Percentiles rank a stretch among this genome's conserved stretches.
These are phyloP conservation scores for Drosophila parthenogenetica DNA, from an alignment of 2,888 invertebrate species.

Conservation along the genomic window DNA sequence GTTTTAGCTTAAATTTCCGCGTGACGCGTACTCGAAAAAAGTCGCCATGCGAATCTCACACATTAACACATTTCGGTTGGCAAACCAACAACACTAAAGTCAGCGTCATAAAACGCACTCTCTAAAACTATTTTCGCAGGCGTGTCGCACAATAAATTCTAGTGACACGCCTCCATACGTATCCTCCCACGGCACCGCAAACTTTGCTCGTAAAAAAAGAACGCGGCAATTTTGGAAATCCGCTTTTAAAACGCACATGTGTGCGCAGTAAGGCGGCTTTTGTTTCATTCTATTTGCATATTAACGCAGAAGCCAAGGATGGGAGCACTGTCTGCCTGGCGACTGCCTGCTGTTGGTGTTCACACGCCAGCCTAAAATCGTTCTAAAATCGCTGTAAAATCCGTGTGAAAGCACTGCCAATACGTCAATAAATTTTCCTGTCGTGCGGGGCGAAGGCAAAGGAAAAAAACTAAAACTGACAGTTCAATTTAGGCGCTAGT, in stretches of 20 bases:
- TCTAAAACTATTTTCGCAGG: conserved; percentile 73
- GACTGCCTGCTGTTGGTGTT: conserved; percentile 55
- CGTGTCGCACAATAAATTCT: conserved; percentile 72
- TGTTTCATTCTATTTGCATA: conserved; percentile 72
- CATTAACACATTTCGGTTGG: conserved; percentile 70
- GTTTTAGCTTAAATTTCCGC: conserved; percentile 37
- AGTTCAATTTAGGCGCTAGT: conserved; percentile 68
- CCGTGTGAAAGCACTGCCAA: conserved; percentile 57
- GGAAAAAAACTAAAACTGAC: conserved; percentile 54
- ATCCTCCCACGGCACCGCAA: not conserved
- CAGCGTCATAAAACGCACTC: conserved; percentile 69
- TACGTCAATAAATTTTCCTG: conserved; percentile 68
- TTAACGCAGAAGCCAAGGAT: conserved; percentile 25
- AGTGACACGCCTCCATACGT: not conserved
- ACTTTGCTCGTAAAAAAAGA: conserved; percentile 39
- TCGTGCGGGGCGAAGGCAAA: not conserved
- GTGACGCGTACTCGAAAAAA: conserved; percentile 41
- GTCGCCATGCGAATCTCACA: conserved; percentile 63
- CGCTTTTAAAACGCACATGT: conserved; percentile 68
- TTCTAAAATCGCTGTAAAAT: conserved; percentile 45
- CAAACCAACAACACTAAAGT: conserved; percentile 11
- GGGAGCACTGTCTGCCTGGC: conserved; percentile 13
- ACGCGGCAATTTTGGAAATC: conserved; percentile 64
- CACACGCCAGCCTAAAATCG: conserved; percentile 56
- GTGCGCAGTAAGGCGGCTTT: conserved; percentile 45